Base-by-base conservation (phyloP, 2,888 invertebrate species). In the Heliconius ismenius region DNA sequence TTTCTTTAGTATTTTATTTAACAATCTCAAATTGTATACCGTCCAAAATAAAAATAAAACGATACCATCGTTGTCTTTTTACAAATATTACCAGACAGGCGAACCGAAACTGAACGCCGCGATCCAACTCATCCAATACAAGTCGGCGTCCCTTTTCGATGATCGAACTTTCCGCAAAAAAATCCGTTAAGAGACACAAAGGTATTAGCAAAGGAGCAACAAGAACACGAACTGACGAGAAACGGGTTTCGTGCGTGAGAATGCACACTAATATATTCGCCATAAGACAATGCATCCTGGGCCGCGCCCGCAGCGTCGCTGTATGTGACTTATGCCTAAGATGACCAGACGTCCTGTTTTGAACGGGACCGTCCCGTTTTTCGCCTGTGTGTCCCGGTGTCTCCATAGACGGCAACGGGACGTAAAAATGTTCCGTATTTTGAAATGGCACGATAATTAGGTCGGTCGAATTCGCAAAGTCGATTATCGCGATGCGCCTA, bases 181-280 rank as follows among this genome's bases (percentile, higher is more conserved):
- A 75, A 85, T 86, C 83, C 84, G 86, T 85, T 85, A 86, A 86
- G 85, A 87, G 84, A 88, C 88, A 86, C 86, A 84, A 88, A 86
- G 88, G 88, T 88, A 89, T 90, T 91, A 87, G 86, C 88, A 90
- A 89, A 90, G 87, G 84, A 90, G 86, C 88, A 90, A 91, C 85
- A 90, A 87, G 86, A 88, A 85, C 84, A 83, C 84, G 85, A 83
- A 79, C 81, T 84, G 86, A 84, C 83, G 81, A 76, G 82, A 84
- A 90, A 92, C 92, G 86, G 88, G 92, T 92, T 92, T 85, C 82
- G 83, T 84, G 83, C 87, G 88, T 86, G 91, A 89, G 91, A 92
- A 91, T 90, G 89, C 86, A 86, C 87, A 84, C 86, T 89, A 88
- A 91, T 89, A 84, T 89, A 91, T 88, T 86, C 89, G 86, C 83